phyloP scores from a whole-genome alignment of 2,797 vertebrate species.

The Chromis chromis region DNA sequence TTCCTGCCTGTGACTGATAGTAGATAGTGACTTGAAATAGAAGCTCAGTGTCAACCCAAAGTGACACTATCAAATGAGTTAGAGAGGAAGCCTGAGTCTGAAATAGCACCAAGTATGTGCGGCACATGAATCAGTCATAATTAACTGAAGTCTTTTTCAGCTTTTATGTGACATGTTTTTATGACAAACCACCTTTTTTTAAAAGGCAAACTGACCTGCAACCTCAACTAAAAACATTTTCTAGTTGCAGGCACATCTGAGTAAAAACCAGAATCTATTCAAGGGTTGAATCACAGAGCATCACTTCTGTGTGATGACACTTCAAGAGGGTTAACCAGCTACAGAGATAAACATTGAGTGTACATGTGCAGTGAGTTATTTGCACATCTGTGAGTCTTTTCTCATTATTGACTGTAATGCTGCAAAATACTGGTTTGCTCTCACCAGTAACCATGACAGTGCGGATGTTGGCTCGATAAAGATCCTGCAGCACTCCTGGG shows the following conservation, averaged over 20 bases:
- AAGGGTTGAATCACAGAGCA: too few species aligned
- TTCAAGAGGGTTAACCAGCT: too few species aligned
- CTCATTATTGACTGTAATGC: background rate
- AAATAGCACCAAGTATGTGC: conserved; percentile 2
- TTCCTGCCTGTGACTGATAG: background rate
- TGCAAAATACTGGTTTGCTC: conserved; percentile 5
- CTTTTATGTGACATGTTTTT: too few species aligned
- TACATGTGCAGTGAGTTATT: background rate
- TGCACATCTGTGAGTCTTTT: background rate
- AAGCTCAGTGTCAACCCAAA: background rate
- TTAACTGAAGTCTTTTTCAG: background rate
- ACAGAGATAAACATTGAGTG: background rate
- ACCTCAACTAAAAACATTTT: too few species aligned
- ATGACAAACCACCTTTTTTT: too few species aligned
- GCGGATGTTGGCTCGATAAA: conserved; percentile 93
- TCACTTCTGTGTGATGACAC: too few species aligned
- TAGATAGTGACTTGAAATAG: background rate
- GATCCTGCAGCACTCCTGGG: conserved; percentile 91
- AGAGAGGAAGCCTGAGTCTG: background rate
- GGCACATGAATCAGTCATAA: background rate
- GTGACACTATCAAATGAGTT: background rate
- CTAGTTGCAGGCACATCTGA: background rate
- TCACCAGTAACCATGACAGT: conserved; percentile 98
- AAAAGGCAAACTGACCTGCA: too few species aligned
- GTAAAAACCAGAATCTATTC: background rate